A percentile compares a stretch with the other conserved stretches of the same genome.
Conservation (phyloP, 2,888 invertebrate genomes). For the Idaea biselata region DNA sequence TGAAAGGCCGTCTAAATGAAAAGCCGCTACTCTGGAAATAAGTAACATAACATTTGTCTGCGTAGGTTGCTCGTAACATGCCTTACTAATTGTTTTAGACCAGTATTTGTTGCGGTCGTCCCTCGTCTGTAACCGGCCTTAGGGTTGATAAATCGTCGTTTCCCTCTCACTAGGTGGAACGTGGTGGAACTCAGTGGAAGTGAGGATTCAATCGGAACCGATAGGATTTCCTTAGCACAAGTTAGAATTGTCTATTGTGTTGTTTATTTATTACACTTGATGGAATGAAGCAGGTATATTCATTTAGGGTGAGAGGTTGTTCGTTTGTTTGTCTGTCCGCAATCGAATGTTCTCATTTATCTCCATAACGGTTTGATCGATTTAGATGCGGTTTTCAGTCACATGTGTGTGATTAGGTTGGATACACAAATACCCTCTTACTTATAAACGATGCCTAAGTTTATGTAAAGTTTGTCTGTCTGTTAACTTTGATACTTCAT, state of each 20-base stretch:
- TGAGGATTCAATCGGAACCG: conserved; percentile 23
- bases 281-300: too few species aligned
- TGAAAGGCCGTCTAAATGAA: background rate
- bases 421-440: too few species aligned
- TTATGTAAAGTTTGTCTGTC: too few species aligned
- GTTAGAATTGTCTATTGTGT: conserved; percentile 11
- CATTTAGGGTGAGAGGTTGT: too few species aligned
- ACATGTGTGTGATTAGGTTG: too few species aligned
- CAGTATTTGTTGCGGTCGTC: conserved; percentile 12
- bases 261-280: conserved; percentile 5
- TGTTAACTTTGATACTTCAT: too few species aligned
- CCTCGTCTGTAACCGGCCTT: conserved; percentile 6
- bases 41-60: background rate
- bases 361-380: too few species aligned
- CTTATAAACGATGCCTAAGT: too few species aligned
- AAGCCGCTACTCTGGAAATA: background rate
- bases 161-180: conserved; percentile 15
- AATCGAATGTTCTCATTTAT: too few species aligned
- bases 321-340: too few species aligned
- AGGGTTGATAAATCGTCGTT: conserved; percentile 26
- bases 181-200: conserved; percentile 15
- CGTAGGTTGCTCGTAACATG: background rate
- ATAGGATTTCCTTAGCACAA: conserved; percentile 20
- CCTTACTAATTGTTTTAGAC: background rate
- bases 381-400: too few species aligned